Evolutionary conservation across 2,797 vertebrate species (phyloP), one percentile per base, ranked within the genome.

Genomic region (Hephaestus fuliginosus): DNA sequence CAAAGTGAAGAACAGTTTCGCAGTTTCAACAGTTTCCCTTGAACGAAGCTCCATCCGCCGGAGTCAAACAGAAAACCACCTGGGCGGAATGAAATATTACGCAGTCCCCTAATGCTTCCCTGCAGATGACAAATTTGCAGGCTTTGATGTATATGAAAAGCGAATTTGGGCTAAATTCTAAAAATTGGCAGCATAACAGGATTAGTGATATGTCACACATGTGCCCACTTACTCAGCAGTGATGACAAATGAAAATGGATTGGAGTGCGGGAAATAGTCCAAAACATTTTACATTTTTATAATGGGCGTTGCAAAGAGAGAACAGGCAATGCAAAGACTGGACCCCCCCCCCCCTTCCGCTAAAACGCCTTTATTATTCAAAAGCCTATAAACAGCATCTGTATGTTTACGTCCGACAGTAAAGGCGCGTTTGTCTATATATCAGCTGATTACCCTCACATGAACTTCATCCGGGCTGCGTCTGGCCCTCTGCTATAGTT

Each of bases 241-340:
- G 76, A 85, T 85, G 89, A 90, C 87, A 90, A 86, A 87, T 89
- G 82, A 71, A 82, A 86, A 82, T 83, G 81, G 65, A 81, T 80
- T 73, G 73, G 58, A 79, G 55, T 74, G 86, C 65, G 72, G 81
- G 80, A 89, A 90, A 90, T 63, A 84, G 79, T 91, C 89, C 81
- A 82, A 79, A 78, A 81, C 53, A 25, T 25, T 25, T 82, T 84
- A 81, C 53, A 25, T 25, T 25, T 82, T 84, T 86, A 70, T 72
- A 70, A 44, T 74, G 83, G 70, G 67, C 73, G 77, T 74, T 82
- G 80, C 76, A 53, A 46, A 62, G 20, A 76, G 61, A 61, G 80
- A 77, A 28, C 62, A 49, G 58, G 58, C 62, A 17, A 67, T 36
- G 56, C 25, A 79, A 71, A 72, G 77, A 25, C 57, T 20, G 39